Evolutionary conservation across 92 coral and sea anemone species (phyloP), one percentile per base, ranked within the genome.

Genomic region (Parazoanthus darwini): DNA sequence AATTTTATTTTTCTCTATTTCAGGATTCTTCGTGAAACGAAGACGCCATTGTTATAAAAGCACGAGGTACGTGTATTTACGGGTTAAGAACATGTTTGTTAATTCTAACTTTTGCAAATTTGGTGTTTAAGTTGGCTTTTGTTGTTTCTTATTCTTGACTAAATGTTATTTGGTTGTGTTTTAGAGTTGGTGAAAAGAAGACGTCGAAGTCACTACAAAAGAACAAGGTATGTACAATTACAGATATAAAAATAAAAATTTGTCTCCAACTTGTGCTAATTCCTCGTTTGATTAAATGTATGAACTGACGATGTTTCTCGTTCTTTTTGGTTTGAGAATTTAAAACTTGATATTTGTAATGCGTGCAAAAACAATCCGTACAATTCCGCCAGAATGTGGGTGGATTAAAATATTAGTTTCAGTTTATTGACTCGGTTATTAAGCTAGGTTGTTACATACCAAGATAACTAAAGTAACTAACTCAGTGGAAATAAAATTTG

Each of bases 61-160:
- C 35, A 71, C 75, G 75, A 71, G 75, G 75, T 71, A 71, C 29
- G 38, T 71, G 35, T 22, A 71, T 71, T 71, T 18, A 71, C 75
- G 75, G 70, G 70, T 63, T 63, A 63, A 63, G 70, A 71, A 3
- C 11, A 71, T 20, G 35, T 71, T 71, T 71, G 75, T 71, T 25
- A 71, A 71, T 18, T 71, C 35, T 71, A 71, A 71, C 75, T 71
- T 71, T 71, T 71, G 75, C 75, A 71, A 71, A 71, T 22, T 71
- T 71, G 33, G 75, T 71, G 38, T 18, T 71, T 71, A 71, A 71
- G 75, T 71, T 71, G 3, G 75, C 75, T 71, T 71, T 7, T 20
- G 75, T 71, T 71, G 75, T 71, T 71, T 71, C 37, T 71, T 71
- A 4, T 3, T 71, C 35, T 22, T 71, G 75, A 71, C 75, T 7